phyloP scores from a whole-genome alignment of 1,140 invertebrate species.

The Cydia pomonella region DNA sequence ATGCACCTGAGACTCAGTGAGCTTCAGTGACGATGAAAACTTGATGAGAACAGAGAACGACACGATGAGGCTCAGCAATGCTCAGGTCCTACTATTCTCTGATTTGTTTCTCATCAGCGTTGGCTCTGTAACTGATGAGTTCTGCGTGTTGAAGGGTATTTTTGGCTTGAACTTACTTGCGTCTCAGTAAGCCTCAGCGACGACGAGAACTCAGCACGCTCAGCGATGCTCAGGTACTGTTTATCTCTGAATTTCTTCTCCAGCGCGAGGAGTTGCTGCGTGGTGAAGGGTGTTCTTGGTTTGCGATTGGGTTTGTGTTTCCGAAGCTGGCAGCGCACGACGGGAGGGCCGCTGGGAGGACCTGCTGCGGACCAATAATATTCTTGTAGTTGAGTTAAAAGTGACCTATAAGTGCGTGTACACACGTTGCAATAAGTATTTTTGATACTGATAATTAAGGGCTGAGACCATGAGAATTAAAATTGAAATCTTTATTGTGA shows the following conservation, averaged over 20 bases:
- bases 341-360: conserved; percentile 83
- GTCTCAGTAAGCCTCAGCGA: conserved; percentile 97
- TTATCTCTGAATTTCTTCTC: conserved; percentile 98
- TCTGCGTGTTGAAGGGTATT: no score
- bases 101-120: conserved; percentile 99
- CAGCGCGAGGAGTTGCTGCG: conserved; percentile 94
- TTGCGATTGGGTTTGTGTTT: conserved; percentile 98
- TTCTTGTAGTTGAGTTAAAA: not conserved
- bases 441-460: no score
- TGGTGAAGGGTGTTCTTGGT: conserved; percentile 98
- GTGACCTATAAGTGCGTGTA: not conserved
- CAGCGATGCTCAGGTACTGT: conserved; percentile 97
- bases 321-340: conserved; percentile 94
- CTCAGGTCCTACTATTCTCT: conserved; percentile 97
- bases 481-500: no score
- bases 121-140: no score
- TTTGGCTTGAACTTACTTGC: conserved; percentile 86
- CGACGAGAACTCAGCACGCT: conserved; percentile 96
- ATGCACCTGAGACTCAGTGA: conserved; percentile 81
- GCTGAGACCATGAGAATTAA: no score
- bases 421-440: not conserved
- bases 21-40: conserved; percentile 95
- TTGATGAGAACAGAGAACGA: conserved; percentile 86
- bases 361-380: conserved; percentile 50
- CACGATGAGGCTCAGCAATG: conserved; percentile 96